Evolutionary conservation across 2,797 vertebrate genomes (phyloP).

Genomic region (Danio albolineatus): DNA sequence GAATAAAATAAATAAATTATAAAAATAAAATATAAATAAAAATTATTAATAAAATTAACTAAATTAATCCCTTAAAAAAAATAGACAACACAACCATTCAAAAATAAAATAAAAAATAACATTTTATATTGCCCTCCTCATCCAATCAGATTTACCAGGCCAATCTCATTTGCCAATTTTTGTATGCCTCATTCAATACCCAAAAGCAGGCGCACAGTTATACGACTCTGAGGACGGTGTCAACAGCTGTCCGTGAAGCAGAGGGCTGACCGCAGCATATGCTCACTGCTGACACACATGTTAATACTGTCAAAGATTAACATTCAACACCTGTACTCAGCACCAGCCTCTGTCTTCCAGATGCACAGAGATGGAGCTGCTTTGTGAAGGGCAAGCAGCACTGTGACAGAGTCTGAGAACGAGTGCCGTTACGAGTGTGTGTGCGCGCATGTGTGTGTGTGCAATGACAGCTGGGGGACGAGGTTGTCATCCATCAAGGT

Average conservation of each 20-base stretch:
- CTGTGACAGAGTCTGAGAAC: conserved; percentile 36
- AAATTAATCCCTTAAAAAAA: too few relatives aligned
- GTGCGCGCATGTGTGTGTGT: conserved; percentile 24
- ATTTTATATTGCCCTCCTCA: too few relatives aligned
- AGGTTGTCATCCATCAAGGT: conserved; percentile 70
- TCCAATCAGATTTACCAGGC: not conserved
- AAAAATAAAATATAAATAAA: too few relatives aligned
- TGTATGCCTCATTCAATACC: not conserved
- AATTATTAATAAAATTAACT: too few relatives aligned
- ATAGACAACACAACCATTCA: too few relatives aligned
- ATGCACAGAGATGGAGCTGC: conserved; percentile 15
- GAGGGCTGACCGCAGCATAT: conserved; percentile 41
- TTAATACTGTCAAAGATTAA: conserved; percentile 48
- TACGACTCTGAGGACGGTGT: conserved; percentile 29
- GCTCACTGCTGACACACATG: conserved; percentile 34
- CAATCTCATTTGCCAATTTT: not conserved
- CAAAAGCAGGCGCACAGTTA: conserved; percentile 2
- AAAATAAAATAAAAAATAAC: too few relatives aligned
- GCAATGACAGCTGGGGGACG: conserved; percentile 60
- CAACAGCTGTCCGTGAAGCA: conserved; percentile 18
- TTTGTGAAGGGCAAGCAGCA: conserved; percentile 54
- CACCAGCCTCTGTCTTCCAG: conserved; percentile 19
- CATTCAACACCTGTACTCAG: conserved; percentile 42
- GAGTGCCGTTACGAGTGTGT: conserved; percentile 20
- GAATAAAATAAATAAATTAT: too few relatives aligned